Evolutionary conservation across 2,888 invertebrate genomes (phyloP).

Genomic region (Clistopyga incitator): DNA sequence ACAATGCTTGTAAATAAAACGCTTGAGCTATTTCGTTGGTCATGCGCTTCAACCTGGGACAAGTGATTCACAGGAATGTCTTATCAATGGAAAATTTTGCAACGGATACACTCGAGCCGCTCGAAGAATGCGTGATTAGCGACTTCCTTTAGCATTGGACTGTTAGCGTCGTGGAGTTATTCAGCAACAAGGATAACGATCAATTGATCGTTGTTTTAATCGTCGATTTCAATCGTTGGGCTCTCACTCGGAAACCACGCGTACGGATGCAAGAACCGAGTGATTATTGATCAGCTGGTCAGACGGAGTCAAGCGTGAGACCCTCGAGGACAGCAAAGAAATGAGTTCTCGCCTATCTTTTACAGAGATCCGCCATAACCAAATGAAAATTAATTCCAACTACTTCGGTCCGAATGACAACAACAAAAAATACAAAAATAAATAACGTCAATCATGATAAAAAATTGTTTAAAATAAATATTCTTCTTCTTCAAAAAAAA

Average conservation of each 20-base stretch:
- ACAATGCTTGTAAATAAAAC: not conserved
- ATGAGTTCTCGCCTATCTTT: not conserved
- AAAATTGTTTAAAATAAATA: too few species aligned
- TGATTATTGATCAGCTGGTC: slow-evolving; percentile 57
- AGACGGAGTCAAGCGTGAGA: not conserved
- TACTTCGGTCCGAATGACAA: too few species aligned
- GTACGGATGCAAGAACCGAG: slow-evolving; percentile 4
- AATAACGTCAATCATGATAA: too few species aligned
- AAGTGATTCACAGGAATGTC: slow-evolving; percentile 32
- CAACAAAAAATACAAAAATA: too few species aligned
- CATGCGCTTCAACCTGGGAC: not conserved
- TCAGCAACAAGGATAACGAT: slow-evolving; percentile 24
- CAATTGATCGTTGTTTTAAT: slow-evolving; percentile 8
- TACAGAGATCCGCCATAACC: too few species aligned
- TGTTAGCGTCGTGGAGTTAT: not conserved
- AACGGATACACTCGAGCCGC: not conserved
- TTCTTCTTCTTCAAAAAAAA: too few species aligned
- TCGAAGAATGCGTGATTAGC: slow-evolving; percentile 14
- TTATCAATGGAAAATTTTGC: slow-evolving; percentile 53
- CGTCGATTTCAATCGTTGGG: not conserved
- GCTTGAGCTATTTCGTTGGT: not conserved
- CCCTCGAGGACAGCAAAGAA: not conserved
- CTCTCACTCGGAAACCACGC: not conserved
- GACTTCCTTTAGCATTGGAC: slow-evolving; percentile 19
- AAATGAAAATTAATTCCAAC: too few species aligned